Percentiles rank a stretch among this genome's conserved stretches.
Conservation (phyloP, 2,888 invertebrate genomes). For the Eudemis profundana region DNA sequence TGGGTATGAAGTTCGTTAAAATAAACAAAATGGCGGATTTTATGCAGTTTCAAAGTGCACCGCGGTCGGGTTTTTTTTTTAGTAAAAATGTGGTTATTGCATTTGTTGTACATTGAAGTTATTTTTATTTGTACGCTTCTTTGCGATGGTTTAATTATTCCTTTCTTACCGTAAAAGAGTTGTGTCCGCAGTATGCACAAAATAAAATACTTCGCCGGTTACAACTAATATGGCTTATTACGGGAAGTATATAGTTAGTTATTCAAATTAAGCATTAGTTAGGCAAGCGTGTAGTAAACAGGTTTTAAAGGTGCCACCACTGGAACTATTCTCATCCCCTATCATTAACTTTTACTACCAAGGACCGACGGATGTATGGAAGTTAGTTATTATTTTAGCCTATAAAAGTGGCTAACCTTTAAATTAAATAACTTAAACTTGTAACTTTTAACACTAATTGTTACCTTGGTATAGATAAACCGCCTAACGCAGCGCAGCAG, state of each 20-base stretch:
- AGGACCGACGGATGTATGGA: slow-evolving; percentile 11
- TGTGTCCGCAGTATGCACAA: no score
- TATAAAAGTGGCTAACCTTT: slow-evolving; percentile 13
- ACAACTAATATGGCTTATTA: not conserved
- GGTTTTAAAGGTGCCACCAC: slow-evolving; percentile 21
- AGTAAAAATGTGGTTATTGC: no score
- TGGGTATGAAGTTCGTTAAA: no score
- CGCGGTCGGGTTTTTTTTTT: no score
- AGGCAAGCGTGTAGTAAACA: slow-evolving; percentile 14
- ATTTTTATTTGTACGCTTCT: no score
- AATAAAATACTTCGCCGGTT: not conserved
- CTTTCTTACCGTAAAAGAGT: no score
- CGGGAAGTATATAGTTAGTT: slow-evolving; percentile 2
- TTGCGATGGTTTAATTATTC: no score
- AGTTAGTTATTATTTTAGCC: slow-evolving; percentile 7
- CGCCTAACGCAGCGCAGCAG: not conserved
- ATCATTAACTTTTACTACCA: slow-evolving; percentile 32
- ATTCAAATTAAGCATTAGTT: slow-evolving; percentile 16
- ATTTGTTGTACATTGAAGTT: no score
- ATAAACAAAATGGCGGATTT: no score
- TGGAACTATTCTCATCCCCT: slow-evolving; percentile 13
- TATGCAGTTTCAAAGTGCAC: no score
- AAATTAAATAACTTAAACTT: slow-evolving; percentile 1
- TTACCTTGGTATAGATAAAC: not conserved
- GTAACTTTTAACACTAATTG: not conserved